Conservation (phyloP, 2,888 invertebrate species). For the Orthonychiurus folsomi region DNA sequence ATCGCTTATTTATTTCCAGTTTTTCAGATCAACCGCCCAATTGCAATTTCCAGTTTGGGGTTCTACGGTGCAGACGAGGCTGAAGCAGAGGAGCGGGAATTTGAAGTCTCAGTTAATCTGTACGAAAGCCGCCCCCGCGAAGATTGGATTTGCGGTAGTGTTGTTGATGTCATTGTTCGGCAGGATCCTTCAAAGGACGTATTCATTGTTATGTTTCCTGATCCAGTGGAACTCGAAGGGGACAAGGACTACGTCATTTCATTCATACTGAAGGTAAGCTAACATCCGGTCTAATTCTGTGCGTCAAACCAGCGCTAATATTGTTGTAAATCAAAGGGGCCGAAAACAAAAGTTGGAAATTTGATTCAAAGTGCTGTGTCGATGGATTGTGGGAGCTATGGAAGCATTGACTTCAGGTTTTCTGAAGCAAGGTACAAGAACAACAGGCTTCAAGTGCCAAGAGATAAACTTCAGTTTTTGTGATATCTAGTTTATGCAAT, state of each 20-base stretch:
- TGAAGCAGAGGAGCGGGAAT: not conserved
- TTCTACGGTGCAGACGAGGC: constrained; percentile 2
- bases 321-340: too few species aligned
- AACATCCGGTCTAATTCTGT: too few species aligned
- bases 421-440: not conserved
- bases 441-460: constrained; percentile 5
- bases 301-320: too few species aligned
- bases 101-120: not conserved
- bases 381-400: not conserved
- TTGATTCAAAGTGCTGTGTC: not conserved
- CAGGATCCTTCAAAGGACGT: not conserved
- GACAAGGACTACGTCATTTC: constrained; percentile 2
- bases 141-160: not conserved
- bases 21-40: not conserved
- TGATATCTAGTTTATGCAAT: too few species aligned
- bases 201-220: not conserved
- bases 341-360: constrained; percentile 1
- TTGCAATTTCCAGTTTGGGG: not conserved
- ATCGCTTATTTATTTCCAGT: not conserved
- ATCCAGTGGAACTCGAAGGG: not conserved
- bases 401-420: not conserved
- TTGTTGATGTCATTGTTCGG: not conserved
- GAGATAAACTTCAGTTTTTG: not conserved
- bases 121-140: not conserved
- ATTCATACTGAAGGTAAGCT: not conserved